Base-by-base conservation (phyloP, 2,888 invertebrate genomes). In the Metopia argyrocephala region DNA sequence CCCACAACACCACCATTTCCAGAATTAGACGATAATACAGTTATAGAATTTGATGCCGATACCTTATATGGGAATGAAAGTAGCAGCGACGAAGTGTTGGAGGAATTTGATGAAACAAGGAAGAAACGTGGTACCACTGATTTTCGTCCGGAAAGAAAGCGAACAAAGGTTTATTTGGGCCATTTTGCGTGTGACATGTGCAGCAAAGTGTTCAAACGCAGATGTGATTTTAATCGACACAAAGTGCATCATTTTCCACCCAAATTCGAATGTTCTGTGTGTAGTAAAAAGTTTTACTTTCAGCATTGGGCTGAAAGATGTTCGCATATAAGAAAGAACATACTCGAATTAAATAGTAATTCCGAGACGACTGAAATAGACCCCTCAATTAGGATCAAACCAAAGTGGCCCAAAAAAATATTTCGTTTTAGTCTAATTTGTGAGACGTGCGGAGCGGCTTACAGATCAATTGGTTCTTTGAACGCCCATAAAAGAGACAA, bases 401-500 rank as follows among this genome's bases (percentile, higher is more conserved):
- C n/a, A 28, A 31, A 46, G 31, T 79, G 68, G 68, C 76, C 76
- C n/a, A 76, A 76, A 62, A 76, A 76, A 12, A 46, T 57, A 54
- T 78, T 78, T 59, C 52, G 46, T 50, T 62, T 54, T 21, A 66
- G 71, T 50, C 38, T 71, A 48, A 78, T 81, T 21, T 81, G 81
- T 57, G 78, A 81, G 66, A 56, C 70, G 3, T 81, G 81, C n/a
- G 81, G 81, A 0, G 61, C 54, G 1, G 48, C 65, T 2, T 81
- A 81, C 50, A 65, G 66, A 45, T 61, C 69, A 3, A 31, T 70
- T 31, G 70, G 74, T 9, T 57, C 74, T 0, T 50, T 81, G 12
- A 81, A 74, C 61, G 48, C 54, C 5, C 81, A 81, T 56, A 78
- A 70, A 56, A 66, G 20, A n/a, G 81, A 78, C n/a, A 81, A 81